Conservation (phyloP, 2,888 invertebrate genomes). For the Drosophila diplacantha region DNA sequence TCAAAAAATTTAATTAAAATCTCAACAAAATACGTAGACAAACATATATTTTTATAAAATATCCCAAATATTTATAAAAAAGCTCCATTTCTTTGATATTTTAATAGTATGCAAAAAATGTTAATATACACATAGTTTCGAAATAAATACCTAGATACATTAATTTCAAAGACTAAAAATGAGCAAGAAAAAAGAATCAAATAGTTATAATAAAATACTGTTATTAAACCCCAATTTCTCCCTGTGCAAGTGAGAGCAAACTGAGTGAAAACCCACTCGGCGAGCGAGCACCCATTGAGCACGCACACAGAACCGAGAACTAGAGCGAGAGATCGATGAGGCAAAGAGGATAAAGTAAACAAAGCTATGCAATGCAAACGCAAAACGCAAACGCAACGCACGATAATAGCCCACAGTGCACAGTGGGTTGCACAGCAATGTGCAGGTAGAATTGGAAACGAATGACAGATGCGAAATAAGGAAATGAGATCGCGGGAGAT, state of each 20-base stretch:
- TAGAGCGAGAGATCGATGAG: conserved; percentile 39
- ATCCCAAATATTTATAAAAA: not conserved
- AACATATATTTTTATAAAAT: not conserved
- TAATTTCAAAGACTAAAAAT: not conserved
- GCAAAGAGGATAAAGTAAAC: conserved; percentile 54
- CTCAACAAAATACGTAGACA: not conserved
- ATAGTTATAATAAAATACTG: no score
- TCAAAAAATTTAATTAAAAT: not conserved
- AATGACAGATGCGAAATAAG: conserved; percentile 45
- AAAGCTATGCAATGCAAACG: conserved; percentile 63
- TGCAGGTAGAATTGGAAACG: conserved; percentile 24
- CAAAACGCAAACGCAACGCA: conserved; percentile 48
- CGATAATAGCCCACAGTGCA: conserved; percentile 52
- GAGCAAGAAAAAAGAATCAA: not conserved
- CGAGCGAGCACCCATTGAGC: conserved; percentile 68
- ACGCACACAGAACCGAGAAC: conserved; percentile 60
- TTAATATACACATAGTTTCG: no score
- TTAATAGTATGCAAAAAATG: no score
- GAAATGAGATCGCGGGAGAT: conserved; percentile 61
- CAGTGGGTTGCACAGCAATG: conserved; percentile 53
- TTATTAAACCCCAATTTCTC: not conserved
- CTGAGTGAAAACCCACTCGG: conserved; percentile 18
- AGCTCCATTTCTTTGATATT: no score
- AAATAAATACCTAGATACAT: no score
- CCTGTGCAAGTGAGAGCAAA: conserved; percentile 9